These are phyloP conservation scores for Nomada ruficornis DNA, from an alignment of 2,888 invertebrate genomes.

Conservation along the genomic window DNA sequence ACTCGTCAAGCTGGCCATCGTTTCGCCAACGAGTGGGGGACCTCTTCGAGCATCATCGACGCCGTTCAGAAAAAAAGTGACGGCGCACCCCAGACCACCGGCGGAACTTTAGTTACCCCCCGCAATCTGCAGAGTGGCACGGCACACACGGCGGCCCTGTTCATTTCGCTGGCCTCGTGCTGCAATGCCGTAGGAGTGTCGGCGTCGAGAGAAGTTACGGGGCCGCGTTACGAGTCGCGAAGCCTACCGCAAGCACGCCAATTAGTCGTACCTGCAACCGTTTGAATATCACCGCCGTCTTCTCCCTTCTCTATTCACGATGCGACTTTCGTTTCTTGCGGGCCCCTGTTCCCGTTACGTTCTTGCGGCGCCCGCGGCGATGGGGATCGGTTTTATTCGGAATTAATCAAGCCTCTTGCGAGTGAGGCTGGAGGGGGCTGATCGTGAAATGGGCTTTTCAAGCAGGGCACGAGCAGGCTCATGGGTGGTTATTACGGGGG, in stretches of 20 bases:
- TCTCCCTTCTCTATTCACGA: neutral
- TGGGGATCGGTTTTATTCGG: too few species aligned
- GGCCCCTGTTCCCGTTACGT: too few species aligned
- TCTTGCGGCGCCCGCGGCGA: too few species aligned
- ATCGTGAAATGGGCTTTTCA: too few species aligned
- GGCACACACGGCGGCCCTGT: constrained; percentile 74
- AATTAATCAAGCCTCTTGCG: too few species aligned
- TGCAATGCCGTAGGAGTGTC: constrained; percentile 37
- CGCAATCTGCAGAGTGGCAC: constrained; percentile 74
- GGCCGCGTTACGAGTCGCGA: constrained; percentile 44
- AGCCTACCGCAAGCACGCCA: constrained; percentile 59
- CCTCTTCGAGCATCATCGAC: constrained; percentile 38
- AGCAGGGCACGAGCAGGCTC: too few species aligned
- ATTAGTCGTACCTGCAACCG: constrained; percentile 54
- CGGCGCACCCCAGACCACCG: constrained; percentile 38
- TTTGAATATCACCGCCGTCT: constrained; percentile 43
- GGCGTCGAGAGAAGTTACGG: constrained; percentile 61
- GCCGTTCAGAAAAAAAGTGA: constrained; percentile 62
- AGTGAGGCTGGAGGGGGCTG: too few species aligned
- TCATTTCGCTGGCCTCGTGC: constrained; percentile 50
- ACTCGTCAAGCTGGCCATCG: constrained; percentile 45
- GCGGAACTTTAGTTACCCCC: constrained; percentile 69
- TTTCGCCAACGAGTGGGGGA: constrained; percentile 6
- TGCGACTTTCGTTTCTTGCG: too few species aligned
- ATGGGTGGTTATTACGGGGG: too few species aligned